These are phyloP conservation scores for Oryzias javanicus DNA, from an alignment of 2,113 vertebrate species.

Conservation along the genomic window DNA sequence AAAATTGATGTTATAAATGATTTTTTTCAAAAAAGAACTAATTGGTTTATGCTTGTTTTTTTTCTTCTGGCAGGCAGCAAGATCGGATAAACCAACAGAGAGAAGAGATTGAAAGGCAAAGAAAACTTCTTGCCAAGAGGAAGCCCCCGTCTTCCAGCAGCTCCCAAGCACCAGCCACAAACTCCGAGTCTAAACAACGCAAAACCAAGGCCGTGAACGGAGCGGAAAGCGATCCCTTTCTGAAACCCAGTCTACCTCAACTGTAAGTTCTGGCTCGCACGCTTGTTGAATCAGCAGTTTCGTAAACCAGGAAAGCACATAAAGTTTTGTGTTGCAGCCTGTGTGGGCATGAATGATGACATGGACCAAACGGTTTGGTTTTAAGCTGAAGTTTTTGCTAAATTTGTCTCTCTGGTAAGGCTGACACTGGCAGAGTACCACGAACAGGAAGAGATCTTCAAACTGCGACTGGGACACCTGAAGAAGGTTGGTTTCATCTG, in stretches of 20 bases:
- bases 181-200: conserved; percentile 98
- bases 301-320: background rate
- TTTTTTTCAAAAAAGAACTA: too few species aligned
- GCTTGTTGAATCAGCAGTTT: background rate
- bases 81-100: conserved; percentile 98
- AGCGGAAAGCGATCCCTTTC: conserved; percentile 96
- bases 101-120: conserved; percentile 98
- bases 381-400: background rate
- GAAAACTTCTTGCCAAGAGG: conserved; percentile 96
- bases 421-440: conserved; percentile 98
- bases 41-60: too few species aligned
- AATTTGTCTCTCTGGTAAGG: conserved; percentile 68
- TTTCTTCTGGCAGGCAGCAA: conserved; percentile 84
- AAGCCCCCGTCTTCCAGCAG: conserved; percentile 93
- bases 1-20: too few species aligned
- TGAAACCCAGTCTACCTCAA: conserved; percentile 98
- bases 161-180: conserved; percentile 91
- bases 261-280: conserved; percentile 82
- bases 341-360: background rate
- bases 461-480: conserved; percentile 96
- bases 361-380: background rate
- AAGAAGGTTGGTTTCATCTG: conserved; percentile 86
- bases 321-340: background rate
- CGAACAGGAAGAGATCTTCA: conserved; percentile 99
- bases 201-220: conserved; percentile 99